phyloP scores from a whole-genome alignment of 2,113 vertebrate species.

The Loxodonta africana region DNA sequence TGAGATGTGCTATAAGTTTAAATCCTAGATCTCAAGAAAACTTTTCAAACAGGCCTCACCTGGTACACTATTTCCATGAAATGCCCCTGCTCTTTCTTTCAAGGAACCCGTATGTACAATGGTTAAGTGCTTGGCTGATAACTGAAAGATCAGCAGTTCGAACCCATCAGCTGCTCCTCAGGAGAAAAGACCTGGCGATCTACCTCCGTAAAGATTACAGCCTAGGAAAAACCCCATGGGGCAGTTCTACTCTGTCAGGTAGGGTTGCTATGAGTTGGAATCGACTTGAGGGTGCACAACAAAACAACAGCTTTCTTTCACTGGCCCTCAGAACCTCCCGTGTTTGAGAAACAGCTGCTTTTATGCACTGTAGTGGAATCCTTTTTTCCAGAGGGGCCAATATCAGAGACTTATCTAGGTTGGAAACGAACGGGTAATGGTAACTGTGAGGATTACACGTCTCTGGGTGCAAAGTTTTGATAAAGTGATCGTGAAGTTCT shows the following conservation, averaged over 20 bases:
- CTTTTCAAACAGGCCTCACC: not conserved
- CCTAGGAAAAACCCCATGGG: not conserved
- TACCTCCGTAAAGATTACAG: not conserved
- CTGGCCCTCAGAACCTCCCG: not conserved
- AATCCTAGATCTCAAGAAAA: not conserved
- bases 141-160: not conserved
- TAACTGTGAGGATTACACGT: not conserved
- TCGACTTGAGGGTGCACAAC: not conserved
- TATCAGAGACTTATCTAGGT: not conserved
- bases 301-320: not conserved
- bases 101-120: too few species aligned
- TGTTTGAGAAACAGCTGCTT: not conserved
- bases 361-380: not conserved
- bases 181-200: not conserved
- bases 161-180: not conserved
- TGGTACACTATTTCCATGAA: too few species aligned
- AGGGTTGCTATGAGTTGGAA: not conserved
- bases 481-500: not conserved
- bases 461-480: not conserved
- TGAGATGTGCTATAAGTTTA: not conserved
- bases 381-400: not conserved
- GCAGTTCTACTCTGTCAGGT: not conserved
- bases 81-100: not conserved
- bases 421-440: not conserved
- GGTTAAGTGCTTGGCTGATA: too few species aligned